Conservation (phyloP, 1,140 invertebrate genomes). For the Saccostrea cuccullata region DNA sequence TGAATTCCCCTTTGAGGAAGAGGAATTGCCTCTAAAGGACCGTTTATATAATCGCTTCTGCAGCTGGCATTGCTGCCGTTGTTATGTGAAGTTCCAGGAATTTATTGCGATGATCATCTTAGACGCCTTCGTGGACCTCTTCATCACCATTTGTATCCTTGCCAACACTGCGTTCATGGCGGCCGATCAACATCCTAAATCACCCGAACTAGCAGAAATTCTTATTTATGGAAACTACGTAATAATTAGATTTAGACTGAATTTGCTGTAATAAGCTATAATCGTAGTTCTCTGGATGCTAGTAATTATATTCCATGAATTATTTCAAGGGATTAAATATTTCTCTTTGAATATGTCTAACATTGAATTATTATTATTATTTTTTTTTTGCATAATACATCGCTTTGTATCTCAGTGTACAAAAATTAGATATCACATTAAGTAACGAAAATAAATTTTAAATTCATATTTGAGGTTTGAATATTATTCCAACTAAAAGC, state of each 20-base stretch:
- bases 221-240: conserved; percentile 96
- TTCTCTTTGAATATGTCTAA: too few species aligned
- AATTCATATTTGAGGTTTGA: too few species aligned
- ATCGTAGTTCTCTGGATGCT: too few species aligned
- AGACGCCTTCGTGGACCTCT: conserved; percentile 98
- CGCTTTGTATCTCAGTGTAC: too few species aligned
- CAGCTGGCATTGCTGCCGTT: conserved; percentile 96
- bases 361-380: too few species aligned
- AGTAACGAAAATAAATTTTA: too few species aligned
- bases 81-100: conserved; percentile 93
- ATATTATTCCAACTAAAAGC: too few species aligned
- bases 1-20: conserved; percentile 47
- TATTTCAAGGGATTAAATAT: too few species aligned
- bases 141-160: conserved; percentile 98
- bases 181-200: conserved; percentile 96
- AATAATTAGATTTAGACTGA: conserved; percentile 78
- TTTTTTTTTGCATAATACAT: too few species aligned
- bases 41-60: conserved; percentile 91
- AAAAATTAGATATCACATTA: too few species aligned
- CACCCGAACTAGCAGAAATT: conserved; percentile 82
- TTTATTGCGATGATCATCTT: conserved; percentile 94
- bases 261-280: too few species aligned
- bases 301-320: too few species aligned
- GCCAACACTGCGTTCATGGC: conserved; percentile 99
- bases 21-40: conserved; percentile 70